phyloP scores from a whole-genome alignment of 2,888 invertebrate species.

The Agonopterix alstromeriana region DNA sequence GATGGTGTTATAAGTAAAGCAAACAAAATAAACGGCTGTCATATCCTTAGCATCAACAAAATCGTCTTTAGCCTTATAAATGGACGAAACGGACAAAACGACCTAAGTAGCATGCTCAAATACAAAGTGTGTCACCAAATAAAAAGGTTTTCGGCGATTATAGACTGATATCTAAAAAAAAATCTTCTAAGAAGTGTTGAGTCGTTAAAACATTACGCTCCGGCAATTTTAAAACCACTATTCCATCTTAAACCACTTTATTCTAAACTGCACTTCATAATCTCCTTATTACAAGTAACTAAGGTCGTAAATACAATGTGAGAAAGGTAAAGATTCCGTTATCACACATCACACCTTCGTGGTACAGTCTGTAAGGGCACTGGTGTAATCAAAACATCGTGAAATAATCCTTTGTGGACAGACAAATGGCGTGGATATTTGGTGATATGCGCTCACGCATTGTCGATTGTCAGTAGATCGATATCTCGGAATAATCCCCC shows the following conservation, averaged over 20 bases:
- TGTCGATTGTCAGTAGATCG: slow-evolving; percentile 38
- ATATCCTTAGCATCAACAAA: no score
- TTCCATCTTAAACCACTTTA: not conserved
- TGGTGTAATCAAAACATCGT: slow-evolving; percentile 62
- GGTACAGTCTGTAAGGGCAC: slow-evolving; percentile 31
- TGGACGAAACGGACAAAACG: no score
- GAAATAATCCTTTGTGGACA: slow-evolving; percentile 47
- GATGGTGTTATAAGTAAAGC: no score
- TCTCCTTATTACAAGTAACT: slow-evolving; percentile 12
- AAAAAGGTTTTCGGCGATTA: slow-evolving; percentile 1
- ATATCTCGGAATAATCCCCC: slow-evolving; percentile 52
- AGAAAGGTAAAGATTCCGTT: no score
- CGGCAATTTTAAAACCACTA: slow-evolving; percentile 26
- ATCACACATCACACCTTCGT: slow-evolving; percentile 29
- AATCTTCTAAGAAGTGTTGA: slow-evolving; percentile 50
- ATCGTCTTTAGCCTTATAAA: no score
- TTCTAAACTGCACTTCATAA: slow-evolving; percentile 12
- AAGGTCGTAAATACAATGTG: no score
- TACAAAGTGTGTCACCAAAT: slow-evolving; percentile 1
- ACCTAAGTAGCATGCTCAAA: not conserved
- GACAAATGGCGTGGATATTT: slow-evolving; percentile 43
- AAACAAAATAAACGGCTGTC: no score
- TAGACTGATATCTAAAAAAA: slow-evolving; percentile 9
- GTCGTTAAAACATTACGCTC: slow-evolving; percentile 54
- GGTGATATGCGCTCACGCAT: slow-evolving; percentile 22